phyloP scores from a whole-genome alignment of 1,140 invertebrate genomes.

The Papilio polyxenes region DNA sequence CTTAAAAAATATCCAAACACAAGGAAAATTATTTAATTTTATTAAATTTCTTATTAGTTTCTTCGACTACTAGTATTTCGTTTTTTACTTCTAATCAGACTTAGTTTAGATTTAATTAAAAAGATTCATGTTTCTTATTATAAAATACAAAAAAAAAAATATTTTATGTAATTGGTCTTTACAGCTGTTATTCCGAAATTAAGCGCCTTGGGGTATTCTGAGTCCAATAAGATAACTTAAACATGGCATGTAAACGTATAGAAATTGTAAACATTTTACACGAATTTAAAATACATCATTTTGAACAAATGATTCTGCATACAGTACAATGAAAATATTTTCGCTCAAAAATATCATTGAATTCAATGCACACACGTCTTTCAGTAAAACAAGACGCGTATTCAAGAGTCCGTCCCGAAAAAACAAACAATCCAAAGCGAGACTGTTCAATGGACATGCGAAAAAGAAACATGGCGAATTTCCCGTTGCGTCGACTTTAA shows the following conservation, averaged over 20 bases:
- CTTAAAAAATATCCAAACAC: too few species aligned
- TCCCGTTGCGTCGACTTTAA: conserved; percentile 51
- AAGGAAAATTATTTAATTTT: not conserved
- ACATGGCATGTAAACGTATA: not conserved
- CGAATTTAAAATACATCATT: not conserved
- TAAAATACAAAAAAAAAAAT: too few species aligned
- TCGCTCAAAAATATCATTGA: conserved; percentile 57
- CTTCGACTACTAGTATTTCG: not conserved
- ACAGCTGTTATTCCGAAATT: too few species aligned
- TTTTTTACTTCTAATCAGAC: not conserved
- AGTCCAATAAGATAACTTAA: not conserved
- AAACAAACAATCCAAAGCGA: conserved; percentile 42
- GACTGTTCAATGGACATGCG: conserved; percentile 39
- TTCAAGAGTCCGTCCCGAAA: conserved; percentile 58
- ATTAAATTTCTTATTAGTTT: not conserved
- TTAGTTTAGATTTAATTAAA: not conserved
- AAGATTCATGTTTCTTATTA: too few species aligned
- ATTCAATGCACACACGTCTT: conserved; percentile 65
- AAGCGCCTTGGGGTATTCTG: too few species aligned
- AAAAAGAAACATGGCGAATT: conserved; percentile 47
- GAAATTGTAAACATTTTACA: not conserved
- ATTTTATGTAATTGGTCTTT: too few species aligned
- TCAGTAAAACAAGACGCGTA: conserved; percentile 61
- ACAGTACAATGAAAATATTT: conserved; percentile 45
- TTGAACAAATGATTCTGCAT: conserved; percentile 28